A percentile compares a stretch with the other conserved stretches of the same genome.
Conservation (phyloP, 2,888 invertebrate genomes). For the Beris morrisii region DNA sequence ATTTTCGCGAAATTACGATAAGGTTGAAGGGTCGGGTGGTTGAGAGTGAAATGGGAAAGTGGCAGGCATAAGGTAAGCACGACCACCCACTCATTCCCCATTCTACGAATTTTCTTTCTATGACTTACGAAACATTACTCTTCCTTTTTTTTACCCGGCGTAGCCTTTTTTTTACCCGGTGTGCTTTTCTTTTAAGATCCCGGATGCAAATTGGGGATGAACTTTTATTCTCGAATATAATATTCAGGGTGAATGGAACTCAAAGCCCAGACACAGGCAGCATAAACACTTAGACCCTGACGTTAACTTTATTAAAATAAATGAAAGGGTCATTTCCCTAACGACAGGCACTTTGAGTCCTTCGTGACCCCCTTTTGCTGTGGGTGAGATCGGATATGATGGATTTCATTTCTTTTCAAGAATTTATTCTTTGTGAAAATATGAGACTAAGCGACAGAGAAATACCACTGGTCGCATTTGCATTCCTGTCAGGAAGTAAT, state of each 20-base stretch:
- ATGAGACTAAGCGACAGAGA: slow-evolving; percentile 6
- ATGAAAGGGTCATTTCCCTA: slow-evolving; percentile 38
- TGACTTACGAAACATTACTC: slow-evolving; percentile 31
- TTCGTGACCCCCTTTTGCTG: slow-evolving; percentile 5
- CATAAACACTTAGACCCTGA: slow-evolving; percentile 24
- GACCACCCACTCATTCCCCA: background rate
- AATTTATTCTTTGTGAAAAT: slow-evolving; percentile 3
- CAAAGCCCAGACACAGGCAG: slow-evolving; percentile 17
- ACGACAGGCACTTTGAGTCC: slow-evolving; percentile 30
- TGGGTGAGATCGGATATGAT: slow-evolving; percentile 13
- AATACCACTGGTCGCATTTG: slow-evolving; percentile 12
- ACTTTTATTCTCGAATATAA: slow-evolving; percentile 30
- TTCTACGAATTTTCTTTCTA: slow-evolving; percentile 10
- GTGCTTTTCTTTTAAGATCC: slow-evolving; percentile 21
- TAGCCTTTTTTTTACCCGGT: slow-evolving; percentile 16
- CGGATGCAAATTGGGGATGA: slow-evolving; percentile 39
- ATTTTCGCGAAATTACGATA: slow-evolving; percentile 21
- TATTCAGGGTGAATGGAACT: slow-evolving; percentile 27
- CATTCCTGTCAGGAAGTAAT: slow-evolving; percentile 23
- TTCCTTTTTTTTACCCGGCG: slow-evolving; percentile 20
- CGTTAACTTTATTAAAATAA: slow-evolving; percentile 40
- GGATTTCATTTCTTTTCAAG: slow-evolving; percentile 22
- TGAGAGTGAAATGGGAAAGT: background rate
- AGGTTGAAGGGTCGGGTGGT: background rate
- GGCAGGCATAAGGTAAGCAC: slow-evolving; percentile 1